phyloP scores from a whole-genome alignment of 2,113 vertebrate genomes.

The Oenanthe oenanthe region DNA sequence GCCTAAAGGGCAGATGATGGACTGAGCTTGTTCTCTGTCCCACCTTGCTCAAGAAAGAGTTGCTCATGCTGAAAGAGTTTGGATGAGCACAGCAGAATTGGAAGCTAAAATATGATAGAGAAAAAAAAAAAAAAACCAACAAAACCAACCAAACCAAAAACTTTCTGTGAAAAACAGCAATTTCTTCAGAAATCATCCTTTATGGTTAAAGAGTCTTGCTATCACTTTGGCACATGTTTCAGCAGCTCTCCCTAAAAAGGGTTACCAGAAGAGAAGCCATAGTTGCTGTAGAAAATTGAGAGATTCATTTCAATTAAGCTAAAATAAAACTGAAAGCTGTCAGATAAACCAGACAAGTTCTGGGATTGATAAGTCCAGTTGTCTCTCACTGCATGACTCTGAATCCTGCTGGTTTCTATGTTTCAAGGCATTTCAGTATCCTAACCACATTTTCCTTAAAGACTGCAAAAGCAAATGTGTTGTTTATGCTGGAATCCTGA shows the following conservation, averaged over 20 bases:
- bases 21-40: neutral
- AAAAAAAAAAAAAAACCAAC: neutral
- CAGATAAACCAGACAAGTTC: neutral
- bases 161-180: fast-evolving
- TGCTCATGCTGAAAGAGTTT: neutral
- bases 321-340: neutral
- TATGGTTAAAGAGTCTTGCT: neutral
- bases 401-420: neutral
- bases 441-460: neutral
- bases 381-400: neutral
- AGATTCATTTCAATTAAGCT: neutral
- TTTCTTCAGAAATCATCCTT: neutral
- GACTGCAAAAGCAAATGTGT: neutral
- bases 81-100: neutral
- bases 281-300: neutral
- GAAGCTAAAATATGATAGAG: neutral
- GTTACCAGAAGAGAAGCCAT: neutral
- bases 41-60: neutral
- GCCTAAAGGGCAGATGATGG: neutral
- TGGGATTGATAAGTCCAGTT: neutral
- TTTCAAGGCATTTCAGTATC: neutral
- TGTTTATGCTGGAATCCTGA: neutral
- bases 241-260: neutral
- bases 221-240: neutral
- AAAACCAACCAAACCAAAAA: neutral